Base-by-base conservation (phyloP, 1,140 invertebrate species). In the Drosophila athabasca region DNA sequence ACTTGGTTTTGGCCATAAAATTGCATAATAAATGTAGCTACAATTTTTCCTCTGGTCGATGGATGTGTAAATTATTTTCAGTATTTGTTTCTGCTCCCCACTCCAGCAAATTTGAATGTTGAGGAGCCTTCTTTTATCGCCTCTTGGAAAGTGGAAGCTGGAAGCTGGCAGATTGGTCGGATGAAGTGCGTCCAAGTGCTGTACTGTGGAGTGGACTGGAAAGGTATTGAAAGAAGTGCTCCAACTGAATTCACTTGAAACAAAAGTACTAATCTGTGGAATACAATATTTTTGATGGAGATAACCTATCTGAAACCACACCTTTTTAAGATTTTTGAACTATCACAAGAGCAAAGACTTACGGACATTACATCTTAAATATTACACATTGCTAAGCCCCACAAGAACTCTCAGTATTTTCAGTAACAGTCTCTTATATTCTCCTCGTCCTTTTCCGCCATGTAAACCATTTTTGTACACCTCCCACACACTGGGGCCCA, bases 1-100 rank as follows among this genome's bases (percentile, higher is more conserved):
- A 85, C 81, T 84, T 84, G 81, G 81, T 85, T 84, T 80, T 67
- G 81, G 64, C 68, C 49, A 84, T 85, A 80, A 84, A 84, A 84
- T 66, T 81, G 77, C 73, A 81, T 87, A 87, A 85, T 85, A 87
- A 75, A 85, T 85, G 81, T 77, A 59, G 51, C 62, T 61, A 43
- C 64, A 70, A 66, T 71, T 79, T 46, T 57, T 48, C 31, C 72
- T 61, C 46, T 41, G 54, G 61, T 39, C 46, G 24, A 45, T 43
- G 61, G 62, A 62, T 51, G 50, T 72, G 66, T 72, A 79, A 72
- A 75, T 81, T 81, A 85, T 85, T 87, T 84, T 77, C 19, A 43
- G 58, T 72, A 64, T 79, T 65, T 70, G 54, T 74, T 62, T 44
- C 39, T 39, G 51, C 17, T 17, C 22, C 6, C 53, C 13, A 13